These are phyloP conservation scores for Lethrus apterus DNA, from an alignment of 1,140 invertebrate genomes.

Conservation along the genomic window DNA sequence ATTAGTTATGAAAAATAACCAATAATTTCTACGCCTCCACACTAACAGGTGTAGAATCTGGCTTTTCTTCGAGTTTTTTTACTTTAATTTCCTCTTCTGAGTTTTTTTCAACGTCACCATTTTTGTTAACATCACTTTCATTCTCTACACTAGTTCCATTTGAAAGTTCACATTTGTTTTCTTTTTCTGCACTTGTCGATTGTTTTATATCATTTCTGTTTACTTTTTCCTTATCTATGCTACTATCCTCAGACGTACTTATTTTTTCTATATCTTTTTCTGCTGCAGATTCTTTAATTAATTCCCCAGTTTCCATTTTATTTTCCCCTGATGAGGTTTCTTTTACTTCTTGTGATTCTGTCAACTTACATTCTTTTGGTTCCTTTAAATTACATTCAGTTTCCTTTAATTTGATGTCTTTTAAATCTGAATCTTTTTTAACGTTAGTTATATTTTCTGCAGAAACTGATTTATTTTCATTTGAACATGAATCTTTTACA, in stretches of 20 bases:
- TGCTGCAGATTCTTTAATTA: background rate
- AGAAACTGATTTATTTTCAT: too few relatives aligned
- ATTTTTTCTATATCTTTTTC: background rate
- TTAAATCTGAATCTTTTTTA: too few relatives aligned
- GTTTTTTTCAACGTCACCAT: constrained; percentile 1
- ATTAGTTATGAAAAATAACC: constrained; percentile 3
- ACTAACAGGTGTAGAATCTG: constrained; percentile 6
- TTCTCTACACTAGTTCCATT: constrained; percentile 16
- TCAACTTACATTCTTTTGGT: too few relatives aligned
- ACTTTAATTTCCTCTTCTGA: constrained; percentile 9
- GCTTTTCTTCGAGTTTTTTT: constrained; percentile 7
- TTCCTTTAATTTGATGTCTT: too few relatives aligned
- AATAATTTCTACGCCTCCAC: constrained; percentile 11
- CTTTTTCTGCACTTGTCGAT: constrained; percentile 8
- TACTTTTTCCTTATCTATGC: background rate
- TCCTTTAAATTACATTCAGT: too few relatives aligned
- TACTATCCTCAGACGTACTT: background rate
- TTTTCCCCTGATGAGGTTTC: background rate
- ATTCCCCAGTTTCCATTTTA: background rate
- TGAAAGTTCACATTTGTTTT: constrained; percentile 11
- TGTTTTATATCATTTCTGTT: background rate
- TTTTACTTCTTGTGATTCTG: too few relatives aligned
- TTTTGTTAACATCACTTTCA: constrained; percentile 11
- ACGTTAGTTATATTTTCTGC: too few relatives aligned
- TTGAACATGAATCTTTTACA: background rate